Percentiles rank a stretch among this genome's conserved stretches.
phyloP scores from a whole-genome alignment of 2,113 vertebrate genomes.

The Clarias macrocephalus region DNA sequence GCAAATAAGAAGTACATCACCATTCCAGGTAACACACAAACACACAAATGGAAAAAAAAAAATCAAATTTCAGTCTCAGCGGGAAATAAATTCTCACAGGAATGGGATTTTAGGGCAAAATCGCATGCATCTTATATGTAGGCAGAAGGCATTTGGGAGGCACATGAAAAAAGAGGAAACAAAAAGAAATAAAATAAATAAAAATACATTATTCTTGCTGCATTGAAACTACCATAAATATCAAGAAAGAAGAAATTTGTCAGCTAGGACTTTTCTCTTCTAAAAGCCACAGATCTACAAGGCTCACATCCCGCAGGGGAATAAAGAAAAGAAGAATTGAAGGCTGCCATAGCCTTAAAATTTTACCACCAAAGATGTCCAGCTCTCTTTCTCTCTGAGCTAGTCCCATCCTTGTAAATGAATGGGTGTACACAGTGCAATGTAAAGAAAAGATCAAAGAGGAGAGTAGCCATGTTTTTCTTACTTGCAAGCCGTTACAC shows the following conservation, averaged over 20 bases:
- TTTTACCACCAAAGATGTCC: not conserved
- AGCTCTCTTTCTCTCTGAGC: not conserved
- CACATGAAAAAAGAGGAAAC: not conserved
- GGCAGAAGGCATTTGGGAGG: not conserved
- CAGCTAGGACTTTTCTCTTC: not conserved
- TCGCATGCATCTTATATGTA: not conserved
- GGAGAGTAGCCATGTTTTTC: not conserved
- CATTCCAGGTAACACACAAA: not conserved
- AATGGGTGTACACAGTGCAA: not conserved
- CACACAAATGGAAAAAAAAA: not conserved
- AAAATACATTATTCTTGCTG: not conserved
- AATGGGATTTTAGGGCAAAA: slow-evolving; percentile 10
- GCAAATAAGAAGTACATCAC: not conserved
- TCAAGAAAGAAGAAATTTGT: not conserved
- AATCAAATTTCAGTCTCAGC: slow-evolving; percentile 18
- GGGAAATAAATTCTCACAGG: slow-evolving; percentile 26
- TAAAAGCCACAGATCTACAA: not conserved
- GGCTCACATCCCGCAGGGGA: not conserved
- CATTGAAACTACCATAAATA: not conserved
- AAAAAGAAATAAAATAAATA: not conserved
- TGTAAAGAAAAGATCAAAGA: not conserved
- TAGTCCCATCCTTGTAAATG: not conserved
- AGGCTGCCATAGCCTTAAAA: not conserved
- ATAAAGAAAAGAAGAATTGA: not conserved
- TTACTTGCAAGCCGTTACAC: not conserved